Conservation (phyloP, 2,888 invertebrate species). For the Drosophila ochracea region DNA sequence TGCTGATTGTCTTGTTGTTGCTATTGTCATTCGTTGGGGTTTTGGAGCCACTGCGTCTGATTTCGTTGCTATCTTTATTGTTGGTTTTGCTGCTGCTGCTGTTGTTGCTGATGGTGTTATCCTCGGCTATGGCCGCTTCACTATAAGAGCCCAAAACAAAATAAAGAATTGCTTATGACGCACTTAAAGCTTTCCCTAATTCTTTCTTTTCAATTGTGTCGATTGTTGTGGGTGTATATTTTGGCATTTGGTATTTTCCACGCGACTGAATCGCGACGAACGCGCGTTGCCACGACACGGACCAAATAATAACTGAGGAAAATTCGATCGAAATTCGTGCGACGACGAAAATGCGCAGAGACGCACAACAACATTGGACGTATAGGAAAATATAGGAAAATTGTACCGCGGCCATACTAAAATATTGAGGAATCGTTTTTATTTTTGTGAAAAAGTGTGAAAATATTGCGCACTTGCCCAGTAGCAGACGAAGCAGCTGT, state of each 20-base stretch:
- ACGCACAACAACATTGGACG: conserved; percentile 32
- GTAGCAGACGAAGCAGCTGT: conserved; percentile 30
- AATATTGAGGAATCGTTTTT: conserved; percentile 81
- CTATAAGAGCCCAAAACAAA: conserved; percentile 74
- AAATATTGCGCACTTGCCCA: conserved; percentile 81
- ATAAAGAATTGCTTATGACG: conserved; percentile 55
- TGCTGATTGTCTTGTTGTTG: conserved; percentile 48
- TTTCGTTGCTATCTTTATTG: conserved; percentile 44
- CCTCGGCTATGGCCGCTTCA: conserved; percentile 63
- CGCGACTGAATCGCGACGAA: conserved; percentile 70
- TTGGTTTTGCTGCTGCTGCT: conserved; percentile 31
- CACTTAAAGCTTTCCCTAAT: conserved; percentile 39
- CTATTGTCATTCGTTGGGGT: conserved; percentile 73
- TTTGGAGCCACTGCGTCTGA: conserved; percentile 66
- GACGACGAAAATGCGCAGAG: conserved; percentile 47
- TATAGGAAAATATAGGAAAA: conserved; percentile 53
- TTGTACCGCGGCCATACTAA: conserved; percentile 51
- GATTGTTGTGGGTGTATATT: conserved; percentile 17
- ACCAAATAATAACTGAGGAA: conserved; percentile 79
- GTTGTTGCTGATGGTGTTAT: conserved; percentile 38
- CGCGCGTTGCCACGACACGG: conserved; percentile 81
- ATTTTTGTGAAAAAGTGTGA: conserved; percentile 78
- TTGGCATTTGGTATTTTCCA: conserved; percentile 43
- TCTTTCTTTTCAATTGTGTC: conserved; percentile 14
- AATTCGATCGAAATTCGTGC: conserved; percentile 58